Conservation (phyloP, 2,797 vertebrate genomes). For the Parauchenoglanis ngamensis region DNA sequence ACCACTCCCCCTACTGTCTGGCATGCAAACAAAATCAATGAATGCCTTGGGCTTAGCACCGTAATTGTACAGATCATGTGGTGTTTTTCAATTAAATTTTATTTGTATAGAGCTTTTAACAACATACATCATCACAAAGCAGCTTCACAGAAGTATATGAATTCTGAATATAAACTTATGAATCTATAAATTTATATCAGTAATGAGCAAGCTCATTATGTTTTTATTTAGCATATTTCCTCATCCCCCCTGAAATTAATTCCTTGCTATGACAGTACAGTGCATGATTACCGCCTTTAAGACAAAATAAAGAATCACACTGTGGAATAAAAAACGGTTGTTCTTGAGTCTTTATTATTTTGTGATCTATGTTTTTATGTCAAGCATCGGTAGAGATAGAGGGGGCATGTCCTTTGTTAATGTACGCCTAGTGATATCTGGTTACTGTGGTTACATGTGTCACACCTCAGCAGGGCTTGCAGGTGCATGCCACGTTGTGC, state of each 20-base stretch:
- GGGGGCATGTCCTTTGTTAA: background rate
- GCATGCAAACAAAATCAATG: background rate
- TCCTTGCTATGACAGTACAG: background rate
- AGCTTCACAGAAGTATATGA: no score
- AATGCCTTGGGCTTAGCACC: background rate
- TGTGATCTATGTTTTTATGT: background rate
- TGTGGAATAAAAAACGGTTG: background rate
- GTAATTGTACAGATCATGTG: background rate
- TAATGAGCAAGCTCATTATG: background rate
- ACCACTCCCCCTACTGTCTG: no score
- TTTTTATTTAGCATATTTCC: background rate
- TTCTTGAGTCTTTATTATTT: background rate
- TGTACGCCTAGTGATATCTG: background rate
- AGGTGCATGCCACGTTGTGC: constrained; percentile 51
- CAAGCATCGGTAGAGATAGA: background rate
- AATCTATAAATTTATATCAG: no score
- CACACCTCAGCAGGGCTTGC: constrained; percentile 42
- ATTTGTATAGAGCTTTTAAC: no score
- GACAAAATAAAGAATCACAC: constrained; percentile 34
- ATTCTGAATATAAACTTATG: no score
- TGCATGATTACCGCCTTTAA: background rate
- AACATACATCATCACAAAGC: no score
- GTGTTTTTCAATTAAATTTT: background rate
- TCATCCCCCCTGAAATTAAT: background rate
- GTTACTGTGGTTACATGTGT: constrained; percentile 30